Percentiles rank a stretch among this genome's conserved stretches.
These are phyloP conservation scores for Gasterosteus aculeatus DNA, from an alignment of 2,113 vertebrate genomes.

Conservation along the genomic window DNA sequence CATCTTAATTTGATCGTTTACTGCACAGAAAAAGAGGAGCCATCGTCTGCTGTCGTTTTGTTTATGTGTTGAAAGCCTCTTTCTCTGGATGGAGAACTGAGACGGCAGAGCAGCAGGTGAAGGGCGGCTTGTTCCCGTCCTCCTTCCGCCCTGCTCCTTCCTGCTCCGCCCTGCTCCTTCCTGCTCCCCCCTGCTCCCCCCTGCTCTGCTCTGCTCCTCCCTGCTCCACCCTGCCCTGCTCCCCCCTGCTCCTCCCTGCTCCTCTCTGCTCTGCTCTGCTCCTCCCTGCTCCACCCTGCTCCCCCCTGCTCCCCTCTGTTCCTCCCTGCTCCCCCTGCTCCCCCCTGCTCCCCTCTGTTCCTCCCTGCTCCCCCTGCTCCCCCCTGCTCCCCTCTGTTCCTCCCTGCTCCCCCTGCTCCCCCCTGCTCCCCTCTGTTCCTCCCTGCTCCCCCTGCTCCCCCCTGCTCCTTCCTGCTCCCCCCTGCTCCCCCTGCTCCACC, in stretches of 20 bases:
- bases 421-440: background rate
- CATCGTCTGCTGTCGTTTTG: constrained; percentile 25
- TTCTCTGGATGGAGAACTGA: too few relatives aligned
- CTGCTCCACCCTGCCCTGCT: too few relatives aligned
- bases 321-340: constrained; percentile 3
- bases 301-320: constrained; percentile 5
- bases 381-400: background rate
- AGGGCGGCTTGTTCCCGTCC: background rate
- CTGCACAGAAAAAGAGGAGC: constrained; percentile 51
- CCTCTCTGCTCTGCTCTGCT: too few relatives aligned
- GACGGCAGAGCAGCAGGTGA: background rate
- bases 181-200: too few relatives aligned
- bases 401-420: background rate
- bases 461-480: too few relatives aligned
- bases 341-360: constrained; percentile 10
- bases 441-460: too few relatives aligned
- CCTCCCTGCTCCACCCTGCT: background rate
- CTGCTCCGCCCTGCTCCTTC: too few relatives aligned
- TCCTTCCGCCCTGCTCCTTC: too few relatives aligned
- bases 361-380: background rate
- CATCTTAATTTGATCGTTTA: constrained; percentile 72
- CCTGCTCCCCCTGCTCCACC: background rate
- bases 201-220: too few relatives aligned
- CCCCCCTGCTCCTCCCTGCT: too few relatives aligned
- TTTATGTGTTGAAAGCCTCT: too few relatives aligned